Evolutionary conservation across 1,140 invertebrate species (phyloP).

Genomic region (Caenorhabditis inopinata): DNA sequence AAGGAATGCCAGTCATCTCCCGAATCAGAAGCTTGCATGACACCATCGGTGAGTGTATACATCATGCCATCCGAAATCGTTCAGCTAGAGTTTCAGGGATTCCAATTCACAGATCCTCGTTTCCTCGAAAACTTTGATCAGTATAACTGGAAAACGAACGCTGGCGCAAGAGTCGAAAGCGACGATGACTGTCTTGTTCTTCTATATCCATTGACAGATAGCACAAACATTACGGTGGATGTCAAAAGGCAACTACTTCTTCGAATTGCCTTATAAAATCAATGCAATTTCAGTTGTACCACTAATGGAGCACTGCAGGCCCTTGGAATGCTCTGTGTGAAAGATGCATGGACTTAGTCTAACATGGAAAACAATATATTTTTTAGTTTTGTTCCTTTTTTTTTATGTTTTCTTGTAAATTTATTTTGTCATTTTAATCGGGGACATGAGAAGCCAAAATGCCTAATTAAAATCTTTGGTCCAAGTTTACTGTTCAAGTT

Average conservation of each 20-base stretch:
- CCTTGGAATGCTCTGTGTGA: too few relatives aligned
- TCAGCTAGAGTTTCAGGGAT: neutral
- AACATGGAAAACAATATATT: too few relatives aligned
- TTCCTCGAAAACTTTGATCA: neutral
- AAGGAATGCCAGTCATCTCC: neutral
- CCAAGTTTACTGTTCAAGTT: too few relatives aligned
- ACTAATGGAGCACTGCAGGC: too few relatives aligned
- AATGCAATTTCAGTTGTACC: too few relatives aligned
- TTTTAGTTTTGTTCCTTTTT: too few relatives aligned
- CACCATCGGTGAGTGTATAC: neutral
- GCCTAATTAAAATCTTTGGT: too few relatives aligned
- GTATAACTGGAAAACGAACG: neutral
- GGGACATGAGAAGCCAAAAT: too few relatives aligned
- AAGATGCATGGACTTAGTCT: too few relatives aligned
- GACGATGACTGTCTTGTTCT: conserved; percentile 11
- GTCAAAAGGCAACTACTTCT: neutral
- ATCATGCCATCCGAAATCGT: neutral
- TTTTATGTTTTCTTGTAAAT: too few relatives aligned
- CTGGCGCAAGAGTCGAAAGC: neutral
- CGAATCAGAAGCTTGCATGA: neutral
- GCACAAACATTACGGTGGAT: neutral
- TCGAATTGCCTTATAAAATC: too few relatives aligned
- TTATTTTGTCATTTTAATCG: too few relatives aligned
- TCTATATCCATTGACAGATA: neutral
- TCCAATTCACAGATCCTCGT: neutral